Conservation (phyloP, 2,797 vertebrate genomes). For the Varecia variegata region DNA sequence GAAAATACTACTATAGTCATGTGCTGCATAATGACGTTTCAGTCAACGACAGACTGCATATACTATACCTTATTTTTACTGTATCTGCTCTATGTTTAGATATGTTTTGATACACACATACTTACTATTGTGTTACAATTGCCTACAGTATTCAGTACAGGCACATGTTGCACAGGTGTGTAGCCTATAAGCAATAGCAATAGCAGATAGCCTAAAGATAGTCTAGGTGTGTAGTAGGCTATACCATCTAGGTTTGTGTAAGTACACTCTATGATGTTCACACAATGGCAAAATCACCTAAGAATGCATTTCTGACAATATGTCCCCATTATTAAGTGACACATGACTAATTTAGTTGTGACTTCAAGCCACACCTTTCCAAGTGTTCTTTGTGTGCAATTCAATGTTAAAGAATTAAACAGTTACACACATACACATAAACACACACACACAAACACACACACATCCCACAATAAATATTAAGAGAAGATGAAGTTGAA, state of each 20-base stretch:
- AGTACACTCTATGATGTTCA: not conserved
- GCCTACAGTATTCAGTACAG: not conserved
- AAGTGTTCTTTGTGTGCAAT: not conserved
- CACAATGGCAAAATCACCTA: not conserved
- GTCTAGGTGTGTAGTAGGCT: not conserved
- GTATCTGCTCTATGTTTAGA: not conserved
- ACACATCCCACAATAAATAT: not conserved
- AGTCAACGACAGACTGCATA: not conserved
- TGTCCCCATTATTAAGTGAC: not conserved
- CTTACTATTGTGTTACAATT: not conserved
- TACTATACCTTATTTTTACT: not conserved
- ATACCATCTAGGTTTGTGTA: not conserved
- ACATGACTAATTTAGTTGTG: not conserved
- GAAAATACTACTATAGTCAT: not conserved
- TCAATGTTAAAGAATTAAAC: not conserved
- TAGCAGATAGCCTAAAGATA: too few species aligned
- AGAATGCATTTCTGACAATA: not conserved
- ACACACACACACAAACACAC: not conserved
- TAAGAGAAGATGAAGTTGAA: not conserved
- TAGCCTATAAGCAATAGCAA: not conserved
- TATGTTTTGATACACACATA: not conserved
- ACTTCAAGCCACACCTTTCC: not conserved
- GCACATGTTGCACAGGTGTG: not conserved
- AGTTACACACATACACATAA: not conserved
- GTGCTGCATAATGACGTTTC: not conserved